These are phyloP conservation scores for Saxidomus purpurata DNA, from an alignment of 1,140 invertebrate species.

Conservation along the genomic window DNA sequence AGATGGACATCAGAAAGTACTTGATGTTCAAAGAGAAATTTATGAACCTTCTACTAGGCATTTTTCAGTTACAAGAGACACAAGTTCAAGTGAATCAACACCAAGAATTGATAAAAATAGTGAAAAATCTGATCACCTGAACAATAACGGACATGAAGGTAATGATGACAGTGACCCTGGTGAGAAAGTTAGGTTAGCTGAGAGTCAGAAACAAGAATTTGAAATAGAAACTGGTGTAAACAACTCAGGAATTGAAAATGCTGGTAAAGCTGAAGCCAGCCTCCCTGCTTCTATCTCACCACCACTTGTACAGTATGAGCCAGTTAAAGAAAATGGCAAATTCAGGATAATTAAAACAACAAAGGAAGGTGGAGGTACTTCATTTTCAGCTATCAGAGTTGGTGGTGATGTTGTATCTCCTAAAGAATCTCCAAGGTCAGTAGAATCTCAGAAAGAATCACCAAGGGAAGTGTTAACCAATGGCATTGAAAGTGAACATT, in stretches of 20 bases:
- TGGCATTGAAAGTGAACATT: not conserved
- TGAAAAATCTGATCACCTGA: not conserved
- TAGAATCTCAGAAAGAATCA: slow-evolving; percentile 17
- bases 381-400: slow-evolving; percentile 38
- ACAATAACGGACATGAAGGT: not conserved
- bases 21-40: slow-evolving; percentile 62
- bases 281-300: slow-evolving; percentile 12
- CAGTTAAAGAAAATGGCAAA: slow-evolving; percentile 59
- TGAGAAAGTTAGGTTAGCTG: not conserved
- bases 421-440: slow-evolving; percentile 40
- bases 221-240: not conserved
- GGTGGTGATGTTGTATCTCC: slow-evolving; percentile 18
- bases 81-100: slow-evolving; percentile 52
- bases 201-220: not conserved
- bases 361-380: slow-evolving; percentile 17
- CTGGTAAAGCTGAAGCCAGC: not conserved
- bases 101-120: slow-evolving; percentile 29
- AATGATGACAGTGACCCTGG: slow-evolving; percentile 3
- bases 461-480: slow-evolving; percentile 24
- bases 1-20: not conserved
- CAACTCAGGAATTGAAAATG: not conserved
- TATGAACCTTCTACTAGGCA: slow-evolving; percentile 45
- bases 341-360: slow-evolving; percentile 63
- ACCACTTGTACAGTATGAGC: slow-evolving; percentile 62
- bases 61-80: slow-evolving; percentile 56